phyloP scores from a whole-genome alignment of 2,888 invertebrate species.

The Phengaris alcon region DNA sequence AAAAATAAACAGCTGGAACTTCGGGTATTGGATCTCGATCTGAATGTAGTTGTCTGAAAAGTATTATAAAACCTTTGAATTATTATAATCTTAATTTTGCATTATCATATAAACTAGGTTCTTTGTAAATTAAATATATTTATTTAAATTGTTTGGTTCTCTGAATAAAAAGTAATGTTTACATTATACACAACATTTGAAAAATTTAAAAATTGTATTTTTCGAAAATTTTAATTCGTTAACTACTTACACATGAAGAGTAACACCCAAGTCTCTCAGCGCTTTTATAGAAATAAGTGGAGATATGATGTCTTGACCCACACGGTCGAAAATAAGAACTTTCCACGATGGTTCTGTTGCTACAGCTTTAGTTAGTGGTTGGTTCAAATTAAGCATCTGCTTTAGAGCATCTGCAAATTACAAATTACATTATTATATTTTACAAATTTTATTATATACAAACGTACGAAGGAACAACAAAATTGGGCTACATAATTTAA shows the following conservation, averaged over 20 bases:
- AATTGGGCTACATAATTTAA: not conserved
- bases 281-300: slow-evolving; percentile 97
- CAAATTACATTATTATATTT: too few species aligned
- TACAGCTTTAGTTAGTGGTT: slow-evolving; percentile 85
- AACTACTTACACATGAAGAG: slow-evolving; percentile 93
- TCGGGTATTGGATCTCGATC: slow-evolving; percentile 97
- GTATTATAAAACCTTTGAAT: too few species aligned
- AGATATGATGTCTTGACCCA: slow-evolving; percentile 98
- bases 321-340: slow-evolving; percentile 95
- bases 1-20: slow-evolving; percentile 99
- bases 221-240: too few species aligned
- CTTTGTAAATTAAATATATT: too few species aligned
- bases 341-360: slow-evolving; percentile 96
- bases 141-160: too few species aligned
- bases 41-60: slow-evolving; percentile 88
- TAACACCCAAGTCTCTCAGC: slow-evolving; percentile 96
- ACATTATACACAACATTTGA: not conserved
- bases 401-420: slow-evolving; percentile 89
- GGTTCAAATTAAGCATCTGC: slow-evolving; percentile 97
- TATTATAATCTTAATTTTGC: too few species aligned
- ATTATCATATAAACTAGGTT: too few species aligned
- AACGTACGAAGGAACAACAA: not conserved
- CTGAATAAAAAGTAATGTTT: too few species aligned
- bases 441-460: slow-evolving; percentile 36
- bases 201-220: not conserved